Conservation (phyloP, 1,140 invertebrate species). For the Leguminivora glycinivorella region DNA sequence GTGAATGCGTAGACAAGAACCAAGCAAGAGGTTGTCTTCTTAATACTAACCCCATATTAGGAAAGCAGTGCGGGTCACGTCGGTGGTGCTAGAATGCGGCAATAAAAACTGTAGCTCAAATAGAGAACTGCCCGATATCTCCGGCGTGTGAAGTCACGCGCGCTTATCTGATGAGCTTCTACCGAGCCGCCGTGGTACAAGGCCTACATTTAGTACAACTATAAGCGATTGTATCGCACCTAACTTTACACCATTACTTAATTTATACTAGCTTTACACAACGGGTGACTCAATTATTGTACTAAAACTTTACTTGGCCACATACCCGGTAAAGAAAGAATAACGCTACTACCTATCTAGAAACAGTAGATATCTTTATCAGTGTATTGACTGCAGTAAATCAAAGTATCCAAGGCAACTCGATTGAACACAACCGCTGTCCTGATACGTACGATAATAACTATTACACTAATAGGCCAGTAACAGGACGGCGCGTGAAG, state of each 20-base stretch:
- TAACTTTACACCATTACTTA: not conserved
- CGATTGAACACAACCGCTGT: constrained; percentile 35
- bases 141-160: constrained; percentile 43
- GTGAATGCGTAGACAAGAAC: constrained; percentile 1
- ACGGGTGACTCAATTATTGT: not conserved
- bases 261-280: not conserved
- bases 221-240: not conserved
- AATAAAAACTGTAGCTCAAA: constrained; percentile 32
- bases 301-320: not conserved
- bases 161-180: constrained; percentile 45
- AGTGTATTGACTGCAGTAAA: constrained; percentile 43
- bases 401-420: constrained; percentile 46
- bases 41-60: too few species aligned
- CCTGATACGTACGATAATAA: constrained; percentile 48
- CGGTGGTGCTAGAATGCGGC: not conserved
- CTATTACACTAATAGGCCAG: constrained; percentile 43
- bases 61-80: too few species aligned
- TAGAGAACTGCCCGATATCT: constrained; percentile 18
- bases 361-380: not conserved
- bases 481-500: constrained; percentile 47
- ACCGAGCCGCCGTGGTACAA: constrained; percentile 14
- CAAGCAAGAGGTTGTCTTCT: not conserved
- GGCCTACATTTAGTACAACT: not conserved
- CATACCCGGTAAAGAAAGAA: too few species aligned
- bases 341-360: too few species aligned